These are phyloP conservation scores for Trichomycterus rosablanca DNA, from an alignment of 2,113 vertebrate species.

Conservation along the genomic window DNA sequence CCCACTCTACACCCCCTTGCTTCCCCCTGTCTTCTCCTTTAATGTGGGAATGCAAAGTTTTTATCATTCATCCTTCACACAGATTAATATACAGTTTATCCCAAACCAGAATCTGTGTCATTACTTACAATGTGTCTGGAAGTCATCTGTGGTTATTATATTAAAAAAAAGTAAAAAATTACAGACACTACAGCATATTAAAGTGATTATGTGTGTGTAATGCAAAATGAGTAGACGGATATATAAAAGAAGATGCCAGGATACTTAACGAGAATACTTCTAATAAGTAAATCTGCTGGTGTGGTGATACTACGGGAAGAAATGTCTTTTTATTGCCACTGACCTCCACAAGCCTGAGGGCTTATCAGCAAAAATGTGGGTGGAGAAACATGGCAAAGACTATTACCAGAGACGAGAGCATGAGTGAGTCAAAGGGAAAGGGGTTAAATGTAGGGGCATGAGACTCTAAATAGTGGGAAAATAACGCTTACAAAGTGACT, in stretches of 20 bases:
- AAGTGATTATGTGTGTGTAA: background rate
- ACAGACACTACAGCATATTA: background rate
- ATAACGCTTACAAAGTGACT: conserved; percentile 11
- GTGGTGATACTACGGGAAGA: conserved; percentile 33
- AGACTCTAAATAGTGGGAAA: conserved; percentile 34
- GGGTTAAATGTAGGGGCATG: conserved; percentile 49
- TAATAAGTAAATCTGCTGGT: background rate
- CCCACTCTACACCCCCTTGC: conserved; percentile 12
- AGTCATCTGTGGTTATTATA: too few species aligned
- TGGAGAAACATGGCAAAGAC: conserved; percentile 15
- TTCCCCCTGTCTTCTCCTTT: conserved; percentile 15
- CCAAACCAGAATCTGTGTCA: background rate
- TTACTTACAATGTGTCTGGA: too few species aligned
- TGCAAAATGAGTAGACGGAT: background rate
- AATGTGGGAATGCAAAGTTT: conserved; percentile 54
- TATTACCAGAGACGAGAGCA: conserved; percentile 8
- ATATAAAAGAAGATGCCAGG: background rate
- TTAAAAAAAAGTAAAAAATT: too few species aligned
- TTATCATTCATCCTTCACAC: conserved; percentile 43
- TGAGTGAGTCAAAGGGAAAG: conserved; percentile 34
- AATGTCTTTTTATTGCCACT: conserved; percentile 49
- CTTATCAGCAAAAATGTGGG: conserved; percentile 51
- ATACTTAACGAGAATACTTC: background rate
- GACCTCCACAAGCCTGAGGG: conserved; percentile 42
- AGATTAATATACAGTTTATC: conserved; percentile 60